These are phyloP conservation scores for Petrocephalus zakoni DNA, from an alignment of 2,113 vertebrate species.

Conservation along the genomic window DNA sequence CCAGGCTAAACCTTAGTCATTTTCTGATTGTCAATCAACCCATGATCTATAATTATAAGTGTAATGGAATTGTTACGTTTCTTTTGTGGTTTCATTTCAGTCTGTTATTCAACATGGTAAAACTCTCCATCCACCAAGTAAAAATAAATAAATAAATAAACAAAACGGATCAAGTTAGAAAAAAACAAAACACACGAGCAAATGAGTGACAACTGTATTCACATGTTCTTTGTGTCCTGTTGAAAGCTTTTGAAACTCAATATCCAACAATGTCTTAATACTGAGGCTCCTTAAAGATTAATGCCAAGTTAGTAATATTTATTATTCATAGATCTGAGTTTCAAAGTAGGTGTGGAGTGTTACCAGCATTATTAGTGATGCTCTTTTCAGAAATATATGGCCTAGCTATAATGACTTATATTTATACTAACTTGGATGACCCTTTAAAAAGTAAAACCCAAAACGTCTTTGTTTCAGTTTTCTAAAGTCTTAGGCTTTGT, in stretches of 20 bases:
- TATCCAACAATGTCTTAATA: slow-evolving; percentile 54
- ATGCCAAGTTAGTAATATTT: slow-evolving; percentile 64
- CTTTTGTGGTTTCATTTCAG: background rate
- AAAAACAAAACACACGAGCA: background rate
- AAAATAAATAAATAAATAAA: background rate
- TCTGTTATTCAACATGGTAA: background rate
- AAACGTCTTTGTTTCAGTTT: slow-evolving; percentile 37
- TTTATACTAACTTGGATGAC: background rate
- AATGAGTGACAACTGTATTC: slow-evolving; percentile 49
- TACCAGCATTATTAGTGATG: slow-evolving; percentile 33
- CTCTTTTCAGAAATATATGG: slow-evolving; percentile 40
- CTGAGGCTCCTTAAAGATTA: slow-evolving; percentile 61
- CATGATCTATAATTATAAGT: background rate
- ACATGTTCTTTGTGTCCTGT: slow-evolving; percentile 42
- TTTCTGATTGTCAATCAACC: background rate
- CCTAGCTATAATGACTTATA: slow-evolving; percentile 28
- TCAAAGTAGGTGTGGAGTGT: slow-evolving; percentile 39
- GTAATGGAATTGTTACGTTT: background rate
- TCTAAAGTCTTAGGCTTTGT: slow-evolving; percentile 17
- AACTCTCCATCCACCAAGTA: background rate
- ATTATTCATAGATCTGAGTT: slow-evolving; percentile 62
- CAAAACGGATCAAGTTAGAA: background rate
- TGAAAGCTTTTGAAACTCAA: slow-evolving; percentile 54
- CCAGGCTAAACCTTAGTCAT: background rate
- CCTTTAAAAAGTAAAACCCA: slow-evolving; percentile 31